These are phyloP conservation scores for Crax fasciolata DNA, from an alignment of 2,797 vertebrate genomes.

Conservation along the genomic window DNA sequence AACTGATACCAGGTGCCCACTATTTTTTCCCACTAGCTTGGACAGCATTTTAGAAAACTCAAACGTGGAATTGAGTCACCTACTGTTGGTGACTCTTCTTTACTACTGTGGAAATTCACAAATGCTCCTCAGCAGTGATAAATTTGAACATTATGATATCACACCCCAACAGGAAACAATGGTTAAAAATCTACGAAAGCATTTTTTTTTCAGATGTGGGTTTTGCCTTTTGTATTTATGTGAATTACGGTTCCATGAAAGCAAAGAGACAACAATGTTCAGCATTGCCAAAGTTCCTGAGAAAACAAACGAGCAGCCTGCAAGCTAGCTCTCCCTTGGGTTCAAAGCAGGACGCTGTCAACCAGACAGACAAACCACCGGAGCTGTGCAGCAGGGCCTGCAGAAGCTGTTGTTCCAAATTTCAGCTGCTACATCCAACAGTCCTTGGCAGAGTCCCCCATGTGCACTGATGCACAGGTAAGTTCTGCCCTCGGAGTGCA, in stretches of 20 bases:
- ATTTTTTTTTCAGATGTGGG: slow-evolving; percentile 27
- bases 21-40: slow-evolving; percentile 75
- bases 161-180: slow-evolving; percentile 70
- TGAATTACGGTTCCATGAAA: slow-evolving; percentile 8
- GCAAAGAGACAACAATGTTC: not conserved
- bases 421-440: not conserved
- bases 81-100: slow-evolving; percentile 29
- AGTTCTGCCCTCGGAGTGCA: not conserved
- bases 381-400: not conserved
- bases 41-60: slow-evolving; percentile 66
- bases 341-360: not conserved
- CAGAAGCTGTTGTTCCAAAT: not conserved
- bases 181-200: slow-evolving; percentile 66
- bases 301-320: not conserved
- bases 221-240: slow-evolving; percentile 55
- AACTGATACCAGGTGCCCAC: slow-evolving; percentile 80
- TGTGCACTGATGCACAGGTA: rapidly evolving
- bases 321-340: not conserved
- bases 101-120: slow-evolving; percentile 63
- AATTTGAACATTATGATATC: slow-evolving; percentile 41
- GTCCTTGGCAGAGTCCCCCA: not conserved
- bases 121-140: slow-evolving; percentile 72
- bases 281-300: not conserved
- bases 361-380: not conserved
- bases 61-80: slow-evolving; percentile 79